Conservation (phyloP, 2,888 invertebrate species). For the Ceraclea dissimilis region DNA sequence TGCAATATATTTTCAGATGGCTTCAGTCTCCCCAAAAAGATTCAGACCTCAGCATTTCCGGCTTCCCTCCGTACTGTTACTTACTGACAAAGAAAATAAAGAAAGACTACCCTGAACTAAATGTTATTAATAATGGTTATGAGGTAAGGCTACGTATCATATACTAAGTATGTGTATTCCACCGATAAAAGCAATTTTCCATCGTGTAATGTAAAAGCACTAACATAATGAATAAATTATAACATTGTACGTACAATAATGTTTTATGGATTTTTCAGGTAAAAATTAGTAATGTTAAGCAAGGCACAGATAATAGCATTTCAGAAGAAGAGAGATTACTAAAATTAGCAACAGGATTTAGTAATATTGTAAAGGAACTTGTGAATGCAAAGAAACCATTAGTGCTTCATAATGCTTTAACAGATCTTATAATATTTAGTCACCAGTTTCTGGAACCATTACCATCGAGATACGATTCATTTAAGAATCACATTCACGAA, state of each 20-base stretch:
- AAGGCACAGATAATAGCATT: too few relatives aligned
- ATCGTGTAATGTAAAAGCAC: too few relatives aligned
- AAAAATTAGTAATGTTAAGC: too few relatives aligned
- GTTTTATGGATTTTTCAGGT: too few relatives aligned
- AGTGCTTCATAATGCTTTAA: slow-evolving; percentile 66
- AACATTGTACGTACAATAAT: too few relatives aligned
- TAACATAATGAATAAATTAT: too few relatives aligned
- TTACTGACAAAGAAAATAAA: slow-evolving; percentile 8
- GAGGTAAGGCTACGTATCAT: slow-evolving; percentile 7
- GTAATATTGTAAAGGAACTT: slow-evolving; percentile 57
- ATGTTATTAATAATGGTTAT: slow-evolving; percentile 3
- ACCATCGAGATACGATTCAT: slow-evolving; percentile 55
- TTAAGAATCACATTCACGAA: slow-evolving; percentile 54
- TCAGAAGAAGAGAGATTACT: slow-evolving; percentile 1
- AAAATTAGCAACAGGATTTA: slow-evolving; percentile 48
- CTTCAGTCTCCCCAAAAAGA: slow-evolving; percentile 38
- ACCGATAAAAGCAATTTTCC: too few relatives aligned
- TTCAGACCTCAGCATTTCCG: neutral
- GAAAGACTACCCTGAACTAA: slow-evolving; percentile 11
- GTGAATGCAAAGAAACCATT: slow-evolving; percentile 57
- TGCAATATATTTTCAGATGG: slow-evolving; percentile 37
- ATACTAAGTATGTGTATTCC: too few relatives aligned
- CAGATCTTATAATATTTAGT: slow-evolving; percentile 63
- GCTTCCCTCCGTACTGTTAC: slow-evolving; percentile 6
- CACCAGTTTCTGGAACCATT: slow-evolving; percentile 64